A percentile compares a stretch with the other conserved stretches of the same genome.
Conservation (phyloP, 2,113 vertebrate species). For the Cavia porcellus region DNA sequence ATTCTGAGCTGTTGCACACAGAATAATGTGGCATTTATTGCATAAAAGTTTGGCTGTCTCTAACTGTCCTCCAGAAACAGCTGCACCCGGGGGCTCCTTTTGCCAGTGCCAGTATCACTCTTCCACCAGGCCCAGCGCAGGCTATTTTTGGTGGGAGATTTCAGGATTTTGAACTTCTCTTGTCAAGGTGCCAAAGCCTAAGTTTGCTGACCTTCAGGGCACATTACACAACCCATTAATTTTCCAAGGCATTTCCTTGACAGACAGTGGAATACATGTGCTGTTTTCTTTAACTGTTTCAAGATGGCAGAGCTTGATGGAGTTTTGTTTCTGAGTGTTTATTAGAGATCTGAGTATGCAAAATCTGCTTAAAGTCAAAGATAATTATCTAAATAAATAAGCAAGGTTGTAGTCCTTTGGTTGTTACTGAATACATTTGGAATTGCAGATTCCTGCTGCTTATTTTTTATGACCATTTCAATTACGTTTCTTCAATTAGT, state of each 20-base stretch:
- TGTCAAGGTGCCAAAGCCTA: conserved; percentile 65
- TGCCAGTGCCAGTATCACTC: conserved; percentile 4
- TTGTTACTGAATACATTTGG: neutral
- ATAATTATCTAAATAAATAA: neutral
- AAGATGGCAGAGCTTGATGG: neutral
- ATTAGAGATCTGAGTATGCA: neutral
- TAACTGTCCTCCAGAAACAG: conserved; percentile 37
- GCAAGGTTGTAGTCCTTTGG: neutral
- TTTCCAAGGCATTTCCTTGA: conserved; percentile 67
- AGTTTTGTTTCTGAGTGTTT: conserved; percentile 6
- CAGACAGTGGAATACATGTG: neutral
- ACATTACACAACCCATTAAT: conserved; percentile 44
- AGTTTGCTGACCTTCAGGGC: conserved; percentile 70
- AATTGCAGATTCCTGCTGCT: conserved; percentile 11
- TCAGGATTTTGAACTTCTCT: conserved; percentile 71
- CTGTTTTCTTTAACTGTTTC: conserved; percentile 63
- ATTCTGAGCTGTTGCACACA: neutral
- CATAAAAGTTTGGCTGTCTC: neutral
- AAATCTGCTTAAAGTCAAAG: neutral
- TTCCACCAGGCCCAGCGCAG: neutral
- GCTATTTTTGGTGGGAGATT: conserved; percentile 76
- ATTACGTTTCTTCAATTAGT: neutral
- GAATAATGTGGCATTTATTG: neutral
- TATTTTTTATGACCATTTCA: neutral
- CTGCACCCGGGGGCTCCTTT: conserved; percentile 52